Evolutionary conservation across 2,797 vertebrate species (phyloP).

Genomic region (Tolypeutes matacus): DNA sequence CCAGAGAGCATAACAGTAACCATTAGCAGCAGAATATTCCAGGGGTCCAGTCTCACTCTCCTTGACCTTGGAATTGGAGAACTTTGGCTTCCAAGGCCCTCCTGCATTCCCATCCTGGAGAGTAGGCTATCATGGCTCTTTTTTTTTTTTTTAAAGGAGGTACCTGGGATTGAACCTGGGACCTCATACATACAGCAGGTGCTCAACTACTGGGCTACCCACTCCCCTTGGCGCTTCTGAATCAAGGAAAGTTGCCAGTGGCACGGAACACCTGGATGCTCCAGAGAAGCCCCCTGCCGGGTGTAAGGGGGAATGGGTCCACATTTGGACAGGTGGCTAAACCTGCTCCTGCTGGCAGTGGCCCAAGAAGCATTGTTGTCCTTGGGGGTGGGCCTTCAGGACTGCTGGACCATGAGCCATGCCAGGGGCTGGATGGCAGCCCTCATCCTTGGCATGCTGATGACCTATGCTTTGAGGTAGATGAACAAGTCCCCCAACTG

Average conservation of each 20-base stretch:
- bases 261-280: not conserved
- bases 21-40: not conserved
- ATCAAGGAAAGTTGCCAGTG: not conserved
- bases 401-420: not conserved
- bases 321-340: not conserved
- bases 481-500: not conserved
- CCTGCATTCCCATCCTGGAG: accelerated
- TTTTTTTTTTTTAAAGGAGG: no score
- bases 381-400: not conserved
- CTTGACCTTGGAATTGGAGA: not conserved
- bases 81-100: not conserved
- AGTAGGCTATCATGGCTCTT: not conserved
- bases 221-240: not conserved
- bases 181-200: no score
- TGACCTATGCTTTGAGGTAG: not conserved
- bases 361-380: not conserved
- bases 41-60: not conserved
- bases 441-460: not conserved
- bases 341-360: not conserved
- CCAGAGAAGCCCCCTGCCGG: not conserved
- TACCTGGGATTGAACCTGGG: no score
- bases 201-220: no score
- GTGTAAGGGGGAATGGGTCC: not conserved
- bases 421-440: not conserved
- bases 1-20: not conserved